Base-by-base conservation (phyloP, 2,888 invertebrate species). In the Caenorhabditis sulstoni region DNA sequence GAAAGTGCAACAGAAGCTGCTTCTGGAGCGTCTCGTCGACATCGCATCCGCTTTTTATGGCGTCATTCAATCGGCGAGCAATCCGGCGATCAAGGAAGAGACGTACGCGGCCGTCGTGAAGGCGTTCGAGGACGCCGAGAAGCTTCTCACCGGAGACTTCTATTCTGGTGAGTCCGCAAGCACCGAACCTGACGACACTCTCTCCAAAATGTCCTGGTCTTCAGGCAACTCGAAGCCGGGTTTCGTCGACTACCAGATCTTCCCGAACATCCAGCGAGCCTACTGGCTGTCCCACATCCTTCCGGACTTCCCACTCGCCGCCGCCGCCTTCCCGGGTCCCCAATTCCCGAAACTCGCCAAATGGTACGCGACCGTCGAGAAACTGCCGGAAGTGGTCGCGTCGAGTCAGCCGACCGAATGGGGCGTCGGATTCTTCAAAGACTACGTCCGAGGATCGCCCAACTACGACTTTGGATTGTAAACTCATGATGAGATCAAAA, bases 1-100 rank as follows among this genome's bases (percentile, higher is more conserved):
- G 81, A 93, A 93, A 88, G 94, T 94, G 52, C 93, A 94, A 87
- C 94, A 95, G 85, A 93, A 93, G 86, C 92, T 94, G 52, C 91
- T 94, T 77, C 92, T 94, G 11, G 94, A 94, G 86, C 92, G 93
- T 84, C 94, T 94, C 88, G 23, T 50, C 3, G 57, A 65, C 11
- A 75, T 85, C 5, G 70, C 71, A 29, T 75, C 80, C 0, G 81
- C 83, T 11, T 81, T 84, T 64, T 82, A 81, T 22, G 84, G 82
- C 29, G 49, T 59, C 11, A 57, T 65, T 11, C 50, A 49, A n/a
- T 39, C 74, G 14, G 18, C 41, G 3, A 62, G 59, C 3, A 79
- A 85, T 44, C 81, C 79, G 16, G 58, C 71, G 12, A 8, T 62
- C 12, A 52, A 45, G 14, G 80, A 76, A 20, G 83, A 82, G 47